Evolutionary conservation across 2,113 vertebrate genomes (phyloP).

Genomic region (Proteles cristata): DNA sequence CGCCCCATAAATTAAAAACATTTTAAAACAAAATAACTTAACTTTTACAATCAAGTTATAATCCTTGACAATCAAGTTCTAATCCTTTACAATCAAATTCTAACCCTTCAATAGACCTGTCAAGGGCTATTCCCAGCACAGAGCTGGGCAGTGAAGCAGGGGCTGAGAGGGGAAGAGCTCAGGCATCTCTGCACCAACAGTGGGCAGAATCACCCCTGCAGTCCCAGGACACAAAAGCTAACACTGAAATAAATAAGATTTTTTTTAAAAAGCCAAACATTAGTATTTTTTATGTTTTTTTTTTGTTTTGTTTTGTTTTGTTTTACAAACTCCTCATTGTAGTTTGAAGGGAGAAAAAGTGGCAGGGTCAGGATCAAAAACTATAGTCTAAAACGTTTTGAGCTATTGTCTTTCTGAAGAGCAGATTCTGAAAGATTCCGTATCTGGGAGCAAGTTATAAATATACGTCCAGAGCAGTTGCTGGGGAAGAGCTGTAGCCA

Average conservation of each 20-base stretch:
- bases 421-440: not conserved
- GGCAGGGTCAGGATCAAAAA: not conserved
- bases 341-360: not conserved
- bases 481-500: not conserved
- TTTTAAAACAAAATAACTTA: conserved; percentile 16
- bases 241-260: not conserved
- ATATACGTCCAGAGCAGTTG: not conserved
- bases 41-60: not conserved
- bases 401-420: not conserved
- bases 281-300: not conserved
- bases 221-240: not conserved
- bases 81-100: too few species aligned
- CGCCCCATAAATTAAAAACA: not conserved
- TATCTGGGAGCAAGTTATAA: not conserved
- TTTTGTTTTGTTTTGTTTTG: not conserved
- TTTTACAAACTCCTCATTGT: not conserved
- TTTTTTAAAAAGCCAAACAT: not conserved
- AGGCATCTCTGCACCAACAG: not conserved
- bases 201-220: not conserved
- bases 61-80: not conserved
- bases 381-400: not conserved
- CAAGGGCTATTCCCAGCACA: not conserved
- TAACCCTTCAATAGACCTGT: not conserved
- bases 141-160: not conserved
- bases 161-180: accelerated